Percentiles rank a stretch among this genome's conserved stretches.
phyloP scores from a whole-genome alignment of 35 echinoderm and acorn worm genomes.

The Apostichopus parvimensis region DNA sequence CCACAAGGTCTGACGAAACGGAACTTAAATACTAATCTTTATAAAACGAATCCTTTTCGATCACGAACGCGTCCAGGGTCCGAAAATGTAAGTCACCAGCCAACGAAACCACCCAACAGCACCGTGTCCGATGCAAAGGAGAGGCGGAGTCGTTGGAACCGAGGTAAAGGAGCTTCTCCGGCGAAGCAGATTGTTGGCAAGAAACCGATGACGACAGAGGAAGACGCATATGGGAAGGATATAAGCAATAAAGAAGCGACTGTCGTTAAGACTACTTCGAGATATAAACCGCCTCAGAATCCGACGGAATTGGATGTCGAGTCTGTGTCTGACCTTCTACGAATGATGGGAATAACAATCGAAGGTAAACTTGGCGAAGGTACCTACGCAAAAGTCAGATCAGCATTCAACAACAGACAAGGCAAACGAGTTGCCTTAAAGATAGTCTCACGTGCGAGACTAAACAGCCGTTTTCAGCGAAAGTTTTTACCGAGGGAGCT shows the following conservation, averaged over 20 bases:
- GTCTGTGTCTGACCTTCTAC: conserved; percentile 28
- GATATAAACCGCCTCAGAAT: conserved; percentile 46
- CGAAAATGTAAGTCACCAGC: not conserved
- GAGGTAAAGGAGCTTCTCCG: conserved; percentile 24
- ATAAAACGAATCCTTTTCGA: not conserved
- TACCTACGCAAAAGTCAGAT: conserved; percentile 81
- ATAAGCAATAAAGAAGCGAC: not conserved
- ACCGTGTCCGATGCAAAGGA: not conserved
- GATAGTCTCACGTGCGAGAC: conserved; percentile 67
- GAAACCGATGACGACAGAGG: not conserved
- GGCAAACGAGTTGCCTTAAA: conserved; percentile 76
- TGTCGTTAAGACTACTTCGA: not conserved
- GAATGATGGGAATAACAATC: conserved; percentile 22
- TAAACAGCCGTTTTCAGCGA: conserved; percentile 67
- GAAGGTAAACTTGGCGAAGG: conserved; percentile 83
- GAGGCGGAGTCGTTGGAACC: conserved; percentile 30
- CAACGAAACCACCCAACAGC: not conserved
- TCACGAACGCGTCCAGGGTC: not conserved
- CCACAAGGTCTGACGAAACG: not conserved
- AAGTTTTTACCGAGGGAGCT: conserved; percentile 91
- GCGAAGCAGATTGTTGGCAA: conserved; percentile 5
- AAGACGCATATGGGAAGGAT: not conserved
- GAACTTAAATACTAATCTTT: not conserved
- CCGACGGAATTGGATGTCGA: conserved; percentile 47
- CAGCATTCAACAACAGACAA: conserved; percentile 51